Conservation (phyloP, 2,888 invertebrate genomes). For the Zele albiditarsus region DNA sequence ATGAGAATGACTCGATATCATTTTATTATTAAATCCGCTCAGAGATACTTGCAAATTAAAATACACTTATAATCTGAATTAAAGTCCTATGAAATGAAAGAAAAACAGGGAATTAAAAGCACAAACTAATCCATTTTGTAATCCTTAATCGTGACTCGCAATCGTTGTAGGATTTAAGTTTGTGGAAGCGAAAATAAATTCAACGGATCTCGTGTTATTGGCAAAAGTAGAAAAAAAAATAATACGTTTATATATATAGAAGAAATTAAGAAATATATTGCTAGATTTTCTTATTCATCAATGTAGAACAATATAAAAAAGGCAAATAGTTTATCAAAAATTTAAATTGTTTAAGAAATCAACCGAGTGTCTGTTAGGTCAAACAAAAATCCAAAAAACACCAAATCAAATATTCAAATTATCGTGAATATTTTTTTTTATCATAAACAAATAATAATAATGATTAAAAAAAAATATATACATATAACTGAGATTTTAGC, state of each 20-base stretch:
- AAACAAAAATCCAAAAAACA: not conserved
- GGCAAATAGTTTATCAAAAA: constrained; percentile 28
- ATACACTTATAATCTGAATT: not conserved
- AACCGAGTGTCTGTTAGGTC: constrained; percentile 10
- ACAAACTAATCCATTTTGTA: constrained; percentile 21
- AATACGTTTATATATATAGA: not conserved
- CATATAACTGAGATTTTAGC: not conserved
- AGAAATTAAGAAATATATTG: not conserved
- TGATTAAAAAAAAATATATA: not conserved
- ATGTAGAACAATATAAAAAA: constrained; percentile 4
- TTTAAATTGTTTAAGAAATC: constrained; percentile 67
- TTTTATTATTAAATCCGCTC: not conserved
- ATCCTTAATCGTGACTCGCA: constrained; percentile 9
- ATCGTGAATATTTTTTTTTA: constrained; percentile 6
- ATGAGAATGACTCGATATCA: not conserved
- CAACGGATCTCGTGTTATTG: constrained; percentile 14
- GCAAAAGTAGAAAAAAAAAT: constrained; percentile 10
- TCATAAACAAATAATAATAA: not conserved
- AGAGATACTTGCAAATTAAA: not conserved
- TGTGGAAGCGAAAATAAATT: constrained; percentile 5
- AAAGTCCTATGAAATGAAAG: not conserved
- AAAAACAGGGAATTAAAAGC: constrained; percentile 5
- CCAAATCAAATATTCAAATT: not conserved
- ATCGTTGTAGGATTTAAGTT: constrained; percentile 8
- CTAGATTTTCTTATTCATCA: not conserved